These are phyloP conservation scores for Apis mellifera DNA, from an alignment of 1,140 invertebrate genomes.

Conservation along the genomic window Amel_HAv3.1 CM009933.2:8509001-8509500, in stretches of 20 bases:
- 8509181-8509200: conserved; percentile 6
- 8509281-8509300: neutral
- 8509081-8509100: conserved; percentile 22
- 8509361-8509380: too few species aligned
- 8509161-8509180: conserved; percentile 9
- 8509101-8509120: neutral
- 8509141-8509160: conserved; percentile 21
- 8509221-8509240: conserved; percentile 3
- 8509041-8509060: neutral
- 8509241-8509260: neutral
- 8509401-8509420: too few species aligned
- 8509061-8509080: conserved; percentile 28
- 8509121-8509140: conserved; percentile 21
- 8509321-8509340: neutral
- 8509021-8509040: too few species aligned
- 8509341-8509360: neutral
- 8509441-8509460: too few species aligned
- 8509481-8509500: too few species aligned
- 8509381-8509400: too few species aligned
- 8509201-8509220: conserved; percentile 14
- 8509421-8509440: too few species aligned
- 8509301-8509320: too few species aligned
- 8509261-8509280: neutral
- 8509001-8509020: too few species aligned
- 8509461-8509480: too few species aligned